Base-by-base conservation (phyloP, 1,140 invertebrate genomes). In the Bombus impatiens region DNA sequence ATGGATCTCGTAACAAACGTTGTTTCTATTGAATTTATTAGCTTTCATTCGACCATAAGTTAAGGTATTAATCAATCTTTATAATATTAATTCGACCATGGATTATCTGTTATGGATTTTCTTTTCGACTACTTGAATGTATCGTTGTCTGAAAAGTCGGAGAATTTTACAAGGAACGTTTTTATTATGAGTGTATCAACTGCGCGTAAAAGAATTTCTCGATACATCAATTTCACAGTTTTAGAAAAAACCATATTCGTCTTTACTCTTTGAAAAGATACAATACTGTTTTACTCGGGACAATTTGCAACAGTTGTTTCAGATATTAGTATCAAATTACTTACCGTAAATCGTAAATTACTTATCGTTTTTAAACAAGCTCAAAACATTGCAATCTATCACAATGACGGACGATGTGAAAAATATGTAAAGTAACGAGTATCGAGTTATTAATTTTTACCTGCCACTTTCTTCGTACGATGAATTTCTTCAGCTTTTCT, bases 391-490 rank as follows among this genome's bases (percentile, higher is more conserved):
- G 37, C 62, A 59, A 44, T 47, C 28, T 2, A 44, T 47, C 18
- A 13, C n/a, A 82, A 62, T 22, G 32, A 9, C 25, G n/a, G 12
- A 77, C 59, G 25, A 18, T 22, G 22, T 3, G 3, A 70, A 44
- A 40, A 42, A 47, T 42, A 40, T 5, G 12, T 59, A n/a, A n/a
- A 86, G 74, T 22, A n/a, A 67, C 13, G 40, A 59, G 13, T 35
- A 40, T 42, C 3, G n/a, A 28, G 37, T 2, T 15, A 25, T 3
- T 15, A 35, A 78, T 65, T 57, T 83, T 85, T 87, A 98, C 98
- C 97, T 98, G 98, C 98, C 98, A 99, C 95, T 98, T 98, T 93
- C 98, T 96, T 86, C 98, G 95, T 87, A 98, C 97, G 85, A 99
- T 97, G 92, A 98, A 99, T 88, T 97, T 98, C 94, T 98, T 98